These are phyloP conservation scores for Notothenia rossii DNA, from an alignment of 2,113 vertebrate species.

Conservation along the genomic window DNA sequence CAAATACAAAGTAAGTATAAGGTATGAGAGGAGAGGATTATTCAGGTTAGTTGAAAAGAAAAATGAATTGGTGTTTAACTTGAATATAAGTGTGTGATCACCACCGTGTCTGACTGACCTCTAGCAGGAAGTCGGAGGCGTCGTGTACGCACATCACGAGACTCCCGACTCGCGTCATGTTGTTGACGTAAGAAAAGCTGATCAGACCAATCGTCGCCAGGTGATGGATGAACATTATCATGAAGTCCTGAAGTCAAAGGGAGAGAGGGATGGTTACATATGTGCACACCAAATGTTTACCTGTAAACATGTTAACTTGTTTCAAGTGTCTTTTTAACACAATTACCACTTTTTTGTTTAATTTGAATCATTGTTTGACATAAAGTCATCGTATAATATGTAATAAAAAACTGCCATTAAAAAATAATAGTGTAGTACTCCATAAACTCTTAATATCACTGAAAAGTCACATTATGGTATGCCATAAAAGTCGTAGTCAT, in stretches of 20 bases:
- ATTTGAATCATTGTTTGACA: no score
- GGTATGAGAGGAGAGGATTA: not conserved
- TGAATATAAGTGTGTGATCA: not conserved
- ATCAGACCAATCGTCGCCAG: conserved; percentile 91
- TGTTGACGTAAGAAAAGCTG: conserved; percentile 95
- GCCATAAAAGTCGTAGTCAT: no score
- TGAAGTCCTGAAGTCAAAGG: conserved; percentile 88
- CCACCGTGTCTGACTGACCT: conserved; percentile 83
- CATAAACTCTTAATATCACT: no score
- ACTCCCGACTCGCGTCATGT: conserved; percentile 94
- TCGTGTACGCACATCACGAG: conserved; percentile 94
- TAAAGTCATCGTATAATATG: no score
- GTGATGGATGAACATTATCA: conserved; percentile 97
- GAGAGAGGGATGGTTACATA: not conserved
- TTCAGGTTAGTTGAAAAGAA: not conserved
- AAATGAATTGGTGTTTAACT: no score
- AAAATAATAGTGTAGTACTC: no score
- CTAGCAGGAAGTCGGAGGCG: conserved; percentile 91
- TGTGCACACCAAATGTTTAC: not conserved
- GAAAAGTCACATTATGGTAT: no score
- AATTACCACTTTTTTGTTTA: not conserved
- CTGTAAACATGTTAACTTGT: not conserved
- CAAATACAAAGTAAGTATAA: not conserved
- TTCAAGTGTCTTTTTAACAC: not conserved
- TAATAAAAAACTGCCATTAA: no score